Evolutionary conservation across 2,888 invertebrate genomes (phyloP), one percentile per base, ranked within the genome.

Genomic region (Folsomia manolachei): DNA sequence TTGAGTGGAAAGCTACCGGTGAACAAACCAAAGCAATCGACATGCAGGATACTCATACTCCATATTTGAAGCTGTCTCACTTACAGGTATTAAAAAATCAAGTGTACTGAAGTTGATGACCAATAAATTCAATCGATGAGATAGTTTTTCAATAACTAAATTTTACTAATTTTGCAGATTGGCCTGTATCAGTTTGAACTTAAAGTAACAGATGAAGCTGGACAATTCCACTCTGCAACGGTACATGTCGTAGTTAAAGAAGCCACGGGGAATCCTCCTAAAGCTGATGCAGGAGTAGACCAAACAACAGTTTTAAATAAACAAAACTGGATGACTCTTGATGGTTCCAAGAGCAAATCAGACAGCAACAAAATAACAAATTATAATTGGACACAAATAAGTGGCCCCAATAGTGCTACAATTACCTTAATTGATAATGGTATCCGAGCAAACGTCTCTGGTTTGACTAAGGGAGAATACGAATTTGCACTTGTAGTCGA

Each of bases 231-330:
- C 51, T 90, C 90, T 0, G 94, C 95, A 0, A 91, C 92, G 77
- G 94, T 95, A 0, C 94, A 93, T 82, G 95, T 97, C 1, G 95
- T 95, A 83, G 96, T 97, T 0, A 95, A 95, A 84, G 92, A 92
- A 0, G 92, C 93, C 0, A 92, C 92, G 1, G 93, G 93, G 83
- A 90, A 91, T 70, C 93, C 94, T 9, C 94, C 94, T 0, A 86
- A 88, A 51, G 88, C 88, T 0, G 83, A 85, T 78, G 88, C 88
- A 53, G 87, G 87, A 0, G 81, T 82, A 1, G 85, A 87, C 81
- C 82, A 85, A 70, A 92, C 91, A 69, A 90, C 94, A 80, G 91
- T 91, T 76, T 87, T 96, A 69, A 95, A 96, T 2, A 89, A 90
- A 83, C 89, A 91, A 83, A 93, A 92, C 18, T 91, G 91, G 89